These are phyloP conservation scores for Gouania willdenowi DNA, from an alignment of 2,797 vertebrate genomes.

Conservation along the genomic window DNA sequence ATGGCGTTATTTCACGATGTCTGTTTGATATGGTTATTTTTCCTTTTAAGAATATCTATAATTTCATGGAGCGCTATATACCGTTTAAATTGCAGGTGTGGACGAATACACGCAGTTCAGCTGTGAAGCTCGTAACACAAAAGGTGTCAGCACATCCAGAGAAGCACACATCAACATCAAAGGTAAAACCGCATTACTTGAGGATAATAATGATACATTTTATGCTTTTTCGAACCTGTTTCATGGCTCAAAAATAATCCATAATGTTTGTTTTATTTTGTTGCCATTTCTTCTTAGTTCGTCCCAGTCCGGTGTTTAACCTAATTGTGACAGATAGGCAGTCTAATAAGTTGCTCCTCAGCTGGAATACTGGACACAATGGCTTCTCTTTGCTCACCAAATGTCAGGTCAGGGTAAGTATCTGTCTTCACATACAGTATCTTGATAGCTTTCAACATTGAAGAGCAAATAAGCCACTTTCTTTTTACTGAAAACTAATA, in stretches of 20 bases:
- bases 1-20: no score
- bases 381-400: conserved; percentile 80
- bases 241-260: no score
- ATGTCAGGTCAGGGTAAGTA: conserved; percentile 84
- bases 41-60: no score
- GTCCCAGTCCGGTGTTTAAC: conserved; percentile 58
- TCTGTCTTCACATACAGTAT: no score
- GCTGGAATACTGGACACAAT: conserved; percentile 86
- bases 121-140: conserved; percentile 88
- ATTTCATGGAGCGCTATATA: no score
- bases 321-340: conserved; percentile 68
- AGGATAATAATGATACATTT: neutral
- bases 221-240: no score
- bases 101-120: conserved; percentile 79
- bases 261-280: no score
- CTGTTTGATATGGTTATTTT: no score
- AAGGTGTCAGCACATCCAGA: conserved; percentile 83
- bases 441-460: no score
- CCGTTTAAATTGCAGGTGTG: conserved; percentile 75
- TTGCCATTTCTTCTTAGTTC: conserved; percentile 42
- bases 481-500: no score
- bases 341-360: conserved; percentile 74
- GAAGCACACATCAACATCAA: conserved; percentile 87
- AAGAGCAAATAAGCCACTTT: no score
- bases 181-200: conserved; percentile 70